These are phyloP conservation scores for Atherinosoma microstoma DNA, from an alignment of 2,797 vertebrate genomes.

Conservation along the genomic window DNA sequence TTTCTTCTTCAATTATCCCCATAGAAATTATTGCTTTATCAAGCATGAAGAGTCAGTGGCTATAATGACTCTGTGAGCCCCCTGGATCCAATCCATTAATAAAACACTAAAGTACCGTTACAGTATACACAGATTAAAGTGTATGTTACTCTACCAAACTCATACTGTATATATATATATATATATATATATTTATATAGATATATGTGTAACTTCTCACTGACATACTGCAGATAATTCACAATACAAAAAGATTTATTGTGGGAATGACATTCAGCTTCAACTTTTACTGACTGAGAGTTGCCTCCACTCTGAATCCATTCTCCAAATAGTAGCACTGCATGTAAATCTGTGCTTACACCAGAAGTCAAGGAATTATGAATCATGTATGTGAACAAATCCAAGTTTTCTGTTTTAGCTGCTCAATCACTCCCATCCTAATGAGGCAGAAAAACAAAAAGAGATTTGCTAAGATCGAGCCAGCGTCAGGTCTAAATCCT, in stretches of 20 bases:
- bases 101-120: conserved; percentile 57
- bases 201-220: conserved; percentile 32
- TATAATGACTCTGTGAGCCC: conserved; percentile 28
- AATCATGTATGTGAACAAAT: conserved; percentile 23
- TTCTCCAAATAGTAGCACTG: background rate
- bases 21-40: conserved; percentile 68
- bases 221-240: conserved; percentile 52
- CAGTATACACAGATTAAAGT: conserved; percentile 63
- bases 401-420: conserved; percentile 5
- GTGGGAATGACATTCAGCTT: conserved; percentile 60
- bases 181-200: background rate
- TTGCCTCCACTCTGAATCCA: conserved; percentile 6
- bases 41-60: conserved; percentile 53
- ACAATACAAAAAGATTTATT: conserved; percentile 55
- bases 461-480: conserved; percentile 39
- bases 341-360: conserved; percentile 25
- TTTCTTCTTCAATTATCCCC: conserved; percentile 14
- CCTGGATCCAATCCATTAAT: conserved; percentile 41
- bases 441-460: conserved; percentile 37
- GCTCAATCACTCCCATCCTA: conserved; percentile 12
- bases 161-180: conserved; percentile 8
- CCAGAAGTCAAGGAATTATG: conserved; percentile 1
- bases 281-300: conserved; percentile 18
- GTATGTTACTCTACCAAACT: conserved; percentile 63
- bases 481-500: conserved; percentile 43